phyloP scores from a whole-genome alignment of 2,888 invertebrate genomes.

The Polietes domitor region DNA sequence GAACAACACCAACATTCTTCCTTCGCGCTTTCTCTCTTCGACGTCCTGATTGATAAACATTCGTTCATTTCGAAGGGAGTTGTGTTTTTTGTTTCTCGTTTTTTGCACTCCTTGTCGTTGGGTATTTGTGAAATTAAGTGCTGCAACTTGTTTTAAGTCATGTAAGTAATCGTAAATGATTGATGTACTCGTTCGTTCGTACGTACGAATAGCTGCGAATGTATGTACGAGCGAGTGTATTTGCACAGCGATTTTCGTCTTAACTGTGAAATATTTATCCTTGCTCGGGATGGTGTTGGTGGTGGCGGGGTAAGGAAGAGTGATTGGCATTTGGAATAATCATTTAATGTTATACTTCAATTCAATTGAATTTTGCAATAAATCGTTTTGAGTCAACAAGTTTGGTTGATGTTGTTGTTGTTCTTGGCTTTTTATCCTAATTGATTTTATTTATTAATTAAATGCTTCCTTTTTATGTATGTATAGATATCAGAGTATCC shows the following conservation, averaged over 20 bases:
- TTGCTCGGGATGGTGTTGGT: neutral
- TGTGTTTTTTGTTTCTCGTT: neutral
- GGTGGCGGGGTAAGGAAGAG: neutral
- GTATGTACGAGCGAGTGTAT: neutral
- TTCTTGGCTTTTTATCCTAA: neutral
- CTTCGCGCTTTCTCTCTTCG: neutral
- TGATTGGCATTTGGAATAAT: constrained; percentile 19
- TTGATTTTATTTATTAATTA: constrained; percentile 40
- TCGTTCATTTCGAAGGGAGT: neutral
- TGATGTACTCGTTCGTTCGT: neutral
- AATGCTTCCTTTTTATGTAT: constrained; percentile 1
- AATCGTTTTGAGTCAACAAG: constrained; percentile 34
- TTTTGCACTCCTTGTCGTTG: neutral
- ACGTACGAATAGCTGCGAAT: neutral
- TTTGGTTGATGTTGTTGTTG: neutral
- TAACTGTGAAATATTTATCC: constrained; percentile 6
- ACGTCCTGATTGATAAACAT: constrained; percentile 6
- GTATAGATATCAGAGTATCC: neutral
- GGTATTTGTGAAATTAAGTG: constrained; percentile 51
- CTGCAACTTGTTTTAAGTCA: constrained; percentile 35
- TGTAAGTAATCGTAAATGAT: constrained; percentile 26
- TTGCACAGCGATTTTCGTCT: neutral
- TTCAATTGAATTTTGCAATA: constrained; percentile 9
- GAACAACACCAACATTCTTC: too few relatives aligned
- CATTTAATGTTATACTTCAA: constrained; percentile 11